phyloP scores from a whole-genome alignment of 2,888 invertebrate species.

The Volucella zonaria region DNA sequence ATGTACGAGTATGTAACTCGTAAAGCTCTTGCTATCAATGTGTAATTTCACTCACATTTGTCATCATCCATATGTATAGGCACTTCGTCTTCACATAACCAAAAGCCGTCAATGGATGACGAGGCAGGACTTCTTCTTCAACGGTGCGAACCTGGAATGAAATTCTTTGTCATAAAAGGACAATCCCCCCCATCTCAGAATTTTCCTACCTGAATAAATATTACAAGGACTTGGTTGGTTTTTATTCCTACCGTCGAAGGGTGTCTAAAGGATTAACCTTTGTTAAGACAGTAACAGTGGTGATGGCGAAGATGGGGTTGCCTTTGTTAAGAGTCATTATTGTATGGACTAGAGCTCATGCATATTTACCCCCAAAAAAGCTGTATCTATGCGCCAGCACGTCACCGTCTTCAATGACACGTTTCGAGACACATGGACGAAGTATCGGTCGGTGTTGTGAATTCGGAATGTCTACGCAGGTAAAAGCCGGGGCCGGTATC shows the following conservation, averaged over 20 bases:
- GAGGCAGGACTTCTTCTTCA: constrained; percentile 52
- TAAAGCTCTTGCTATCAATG: constrained; percentile 67
- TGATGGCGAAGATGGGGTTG: neutral
- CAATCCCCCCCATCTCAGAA: constrained; percentile 17
- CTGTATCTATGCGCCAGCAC: constrained; percentile 39
- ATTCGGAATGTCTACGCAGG: constrained; percentile 27
- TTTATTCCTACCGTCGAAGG: constrained; percentile 35
- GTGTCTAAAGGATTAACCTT: constrained; percentile 70
- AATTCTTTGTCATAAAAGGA: constrained; percentile 60
- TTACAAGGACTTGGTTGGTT: constrained; percentile 35
- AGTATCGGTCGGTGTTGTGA: neutral
- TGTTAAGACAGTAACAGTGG: constrained; percentile 8
- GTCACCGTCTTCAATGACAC: constrained; percentile 18
- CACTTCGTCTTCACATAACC: constrained; percentile 40
- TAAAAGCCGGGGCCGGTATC: constrained; percentile 13
- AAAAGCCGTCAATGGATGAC: constrained; percentile 65
- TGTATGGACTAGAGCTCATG: constrained; percentile 16
- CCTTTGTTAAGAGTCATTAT: constrained; percentile 42
- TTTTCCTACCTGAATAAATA: constrained; percentile 35
- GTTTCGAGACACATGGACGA: too few species aligned
- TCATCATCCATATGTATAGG: constrained; percentile 47
- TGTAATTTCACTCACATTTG: constrained; percentile 66
- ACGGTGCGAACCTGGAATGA: constrained; percentile 22
- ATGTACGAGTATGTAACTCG: neutral
- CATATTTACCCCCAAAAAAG: constrained; percentile 39